These are phyloP conservation scores for Himantopus leucocephalus DNA, from an alignment of 2,113 vertebrate species.

Conservation along the genomic window DNA sequence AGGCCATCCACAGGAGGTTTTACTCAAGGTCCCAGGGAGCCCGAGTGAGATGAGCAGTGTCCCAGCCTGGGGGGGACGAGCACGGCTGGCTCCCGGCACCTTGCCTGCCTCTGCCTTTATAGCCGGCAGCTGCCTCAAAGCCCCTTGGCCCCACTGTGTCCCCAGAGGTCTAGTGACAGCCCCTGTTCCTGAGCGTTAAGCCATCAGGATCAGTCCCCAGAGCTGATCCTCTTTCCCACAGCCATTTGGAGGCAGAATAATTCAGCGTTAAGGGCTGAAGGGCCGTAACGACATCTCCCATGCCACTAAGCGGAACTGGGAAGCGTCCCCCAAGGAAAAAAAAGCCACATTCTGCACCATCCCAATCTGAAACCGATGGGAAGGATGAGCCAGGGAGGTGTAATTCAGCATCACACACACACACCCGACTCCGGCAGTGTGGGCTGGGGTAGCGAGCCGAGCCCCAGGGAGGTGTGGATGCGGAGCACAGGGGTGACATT, in stretches of 20 bases:
- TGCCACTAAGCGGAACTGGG: fast-evolving
- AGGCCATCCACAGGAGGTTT: background rate
- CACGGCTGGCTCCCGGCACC: background rate
- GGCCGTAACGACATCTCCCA: background rate
- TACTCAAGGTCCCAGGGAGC: background rate
- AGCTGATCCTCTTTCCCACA: slow-evolving; percentile 22
- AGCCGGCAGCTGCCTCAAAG: background rate
- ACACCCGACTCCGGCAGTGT: background rate
- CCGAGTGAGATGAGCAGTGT: background rate
- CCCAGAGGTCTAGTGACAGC: background rate
- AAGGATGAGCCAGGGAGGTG: background rate
- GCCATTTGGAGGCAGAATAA: background rate
- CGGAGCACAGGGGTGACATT: background rate
- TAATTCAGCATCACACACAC: background rate
- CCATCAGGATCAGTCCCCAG: background rate
- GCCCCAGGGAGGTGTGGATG: background rate
- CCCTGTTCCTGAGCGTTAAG: background rate
- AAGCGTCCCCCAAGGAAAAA: background rate
- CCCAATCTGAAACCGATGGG: fast-evolving
- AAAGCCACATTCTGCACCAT: background rate
- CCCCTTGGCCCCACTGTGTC: background rate
- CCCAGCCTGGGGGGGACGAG: background rate
- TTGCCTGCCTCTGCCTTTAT: slow-evolving; percentile 43
- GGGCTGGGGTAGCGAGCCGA: background rate
- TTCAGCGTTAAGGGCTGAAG: background rate